phyloP scores from a whole-genome alignment of 2,113 vertebrate genomes.

The Nettapus auritus region DNA sequence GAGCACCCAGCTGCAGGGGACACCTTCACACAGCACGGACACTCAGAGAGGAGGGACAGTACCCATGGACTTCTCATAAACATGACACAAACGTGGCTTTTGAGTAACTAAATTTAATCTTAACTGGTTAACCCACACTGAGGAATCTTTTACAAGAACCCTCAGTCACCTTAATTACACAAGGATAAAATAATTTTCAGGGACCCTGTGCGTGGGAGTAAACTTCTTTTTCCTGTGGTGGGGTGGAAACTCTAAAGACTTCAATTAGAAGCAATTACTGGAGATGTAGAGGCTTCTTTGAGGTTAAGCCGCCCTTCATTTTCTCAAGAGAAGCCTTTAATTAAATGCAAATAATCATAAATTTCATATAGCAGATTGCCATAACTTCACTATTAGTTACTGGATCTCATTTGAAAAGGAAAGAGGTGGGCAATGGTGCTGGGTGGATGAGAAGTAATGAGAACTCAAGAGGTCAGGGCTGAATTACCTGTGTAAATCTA shows the following conservation, averaged over 20 bases:
- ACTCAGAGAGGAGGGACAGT: neutral
- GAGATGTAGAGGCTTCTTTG: constrained; percentile 64
- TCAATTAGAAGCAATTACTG: constrained; percentile 75
- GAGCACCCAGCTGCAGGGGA: neutral
- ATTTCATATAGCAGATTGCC: constrained; percentile 65
- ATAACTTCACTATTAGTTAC: constrained; percentile 54
- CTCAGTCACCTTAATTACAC: neutral
- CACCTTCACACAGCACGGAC: neutral
- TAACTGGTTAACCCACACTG: constrained; percentile 26
- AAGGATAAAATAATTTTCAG: constrained; percentile 59
- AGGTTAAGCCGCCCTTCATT: constrained; percentile 71
- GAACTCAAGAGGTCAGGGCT: constrained; percentile 48
- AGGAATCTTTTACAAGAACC: constrained; percentile 37
- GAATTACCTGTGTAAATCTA: constrained; percentile 6
- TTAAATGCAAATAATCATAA: constrained; percentile 79
- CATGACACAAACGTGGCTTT: constrained; percentile 13
- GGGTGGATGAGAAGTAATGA: neutral
- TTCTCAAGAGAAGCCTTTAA: constrained; percentile 71
- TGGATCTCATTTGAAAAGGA: constrained; percentile 44
- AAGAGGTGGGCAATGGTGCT: neutral
- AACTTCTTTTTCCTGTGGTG: constrained; percentile 32
- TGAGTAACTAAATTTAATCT: constrained; percentile 61
- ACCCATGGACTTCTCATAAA: constrained; percentile 6
- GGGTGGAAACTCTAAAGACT: constrained; percentile 48
- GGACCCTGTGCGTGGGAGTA: constrained; percentile 15